Percentiles rank a stretch among this genome's conserved stretches.
These are phyloP conservation scores for Trachymyrmex cornetzi DNA, from an alignment of 1,140 invertebrate genomes.

Conservation along the genomic window DNA sequence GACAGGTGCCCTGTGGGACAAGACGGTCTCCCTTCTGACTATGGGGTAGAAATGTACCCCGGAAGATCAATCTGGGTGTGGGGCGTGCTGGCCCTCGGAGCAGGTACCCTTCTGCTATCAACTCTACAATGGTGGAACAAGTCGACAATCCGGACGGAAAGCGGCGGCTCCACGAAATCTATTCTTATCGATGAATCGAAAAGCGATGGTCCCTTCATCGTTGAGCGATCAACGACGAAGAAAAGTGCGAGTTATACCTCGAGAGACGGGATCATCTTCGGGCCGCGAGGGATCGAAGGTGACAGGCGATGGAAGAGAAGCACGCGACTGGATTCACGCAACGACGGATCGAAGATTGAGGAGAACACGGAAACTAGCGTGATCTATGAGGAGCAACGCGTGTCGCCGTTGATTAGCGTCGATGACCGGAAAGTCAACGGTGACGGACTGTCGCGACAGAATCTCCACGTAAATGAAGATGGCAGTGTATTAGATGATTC, in stretches of 20 bases:
- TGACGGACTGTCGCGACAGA: constrained; percentile 1
- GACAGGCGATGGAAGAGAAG: constrained; percentile 30
- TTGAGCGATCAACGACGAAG: background rate
- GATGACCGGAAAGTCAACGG: background rate
- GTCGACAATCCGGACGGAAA: constrained; percentile 9
- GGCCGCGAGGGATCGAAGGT: constrained; percentile 23
- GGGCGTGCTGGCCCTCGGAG: constrained; percentile 78
- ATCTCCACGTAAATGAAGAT: background rate
- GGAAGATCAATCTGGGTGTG: constrained; percentile 78
- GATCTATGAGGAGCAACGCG: constrained; percentile 18
- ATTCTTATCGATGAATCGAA: background rate
- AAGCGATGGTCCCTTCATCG: background rate
- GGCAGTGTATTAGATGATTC: background rate
- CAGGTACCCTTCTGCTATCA: constrained; percentile 72
- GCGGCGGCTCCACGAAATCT: constrained; percentile 8
- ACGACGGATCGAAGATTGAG: constrained; percentile 38
- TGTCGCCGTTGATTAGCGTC: constrained; percentile 42
- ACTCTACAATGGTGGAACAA: constrained; percentile 62
- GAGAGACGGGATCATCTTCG: background rate
- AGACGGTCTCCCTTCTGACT: constrained; percentile 71
- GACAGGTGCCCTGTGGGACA: constrained; percentile 47
- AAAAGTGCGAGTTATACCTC: background rate
- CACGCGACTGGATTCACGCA: constrained; percentile 6
- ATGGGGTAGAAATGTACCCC: constrained; percentile 84
- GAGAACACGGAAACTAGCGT: constrained; percentile 1